These are phyloP conservation scores for Caenorhabditis remanei DNA, from an alignment of 1,140 invertebrate species.

Conservation along the genomic window DNA sequence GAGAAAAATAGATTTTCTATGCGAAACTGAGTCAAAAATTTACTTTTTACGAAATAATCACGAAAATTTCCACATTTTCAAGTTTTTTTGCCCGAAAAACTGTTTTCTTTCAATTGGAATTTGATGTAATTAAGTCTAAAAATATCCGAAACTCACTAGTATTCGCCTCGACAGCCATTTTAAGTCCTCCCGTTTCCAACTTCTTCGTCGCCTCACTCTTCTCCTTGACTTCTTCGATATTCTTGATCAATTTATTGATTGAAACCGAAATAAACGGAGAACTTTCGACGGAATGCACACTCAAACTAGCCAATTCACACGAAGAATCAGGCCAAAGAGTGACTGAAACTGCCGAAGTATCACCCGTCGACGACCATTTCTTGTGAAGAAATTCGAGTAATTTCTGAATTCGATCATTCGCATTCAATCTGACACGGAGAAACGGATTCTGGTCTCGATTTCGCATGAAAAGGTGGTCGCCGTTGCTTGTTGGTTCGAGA, in stretches of 20 bases:
- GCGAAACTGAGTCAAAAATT: no score
- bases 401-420: conserved; percentile 30
- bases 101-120: no score
- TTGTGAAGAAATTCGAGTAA: conserved; percentile 12
- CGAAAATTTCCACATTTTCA: no score
- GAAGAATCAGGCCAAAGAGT: conserved; percentile 37
- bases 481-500: not conserved
- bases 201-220: not conserved
- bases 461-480: conserved; percentile 12
- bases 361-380: conserved; percentile 16
- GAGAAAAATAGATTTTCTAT: no score
- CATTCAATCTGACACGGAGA: conserved; percentile 32
- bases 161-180: not conserved
- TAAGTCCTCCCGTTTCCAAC: not conserved
- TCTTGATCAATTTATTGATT: conserved; percentile 20
- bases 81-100: no score
- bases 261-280: conserved; percentile 17
- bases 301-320: conserved; percentile 15
- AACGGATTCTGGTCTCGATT: conserved; percentile 27
- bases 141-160: not conserved
- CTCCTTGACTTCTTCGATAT: not conserved
- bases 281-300: not conserved
- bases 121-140: no score
- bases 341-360: not conserved
- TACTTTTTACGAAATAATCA: no score